Evolutionary conservation across 2,113 vertebrate species (phyloP).

Genomic region (Cinclus cinclus): DNA sequence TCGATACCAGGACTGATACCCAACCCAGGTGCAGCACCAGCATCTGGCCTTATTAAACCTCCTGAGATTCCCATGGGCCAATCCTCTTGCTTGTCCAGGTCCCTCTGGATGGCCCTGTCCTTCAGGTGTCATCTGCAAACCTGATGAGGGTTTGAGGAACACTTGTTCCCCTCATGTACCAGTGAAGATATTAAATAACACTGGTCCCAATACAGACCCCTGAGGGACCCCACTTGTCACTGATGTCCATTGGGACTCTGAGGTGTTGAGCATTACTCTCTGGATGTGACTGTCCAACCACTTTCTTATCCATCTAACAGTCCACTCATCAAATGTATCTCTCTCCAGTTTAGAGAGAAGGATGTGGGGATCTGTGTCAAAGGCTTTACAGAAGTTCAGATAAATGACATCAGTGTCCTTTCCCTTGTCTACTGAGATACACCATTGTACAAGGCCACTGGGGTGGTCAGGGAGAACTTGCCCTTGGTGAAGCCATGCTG

Average conservation of each 20-base stretch:
- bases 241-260: too few species aligned
- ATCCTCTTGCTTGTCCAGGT: not conserved
- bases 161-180: not conserved
- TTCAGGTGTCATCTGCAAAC: not conserved
- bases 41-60: not conserved
- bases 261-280: too few species aligned
- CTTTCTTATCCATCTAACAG: too few species aligned
- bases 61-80: not conserved
- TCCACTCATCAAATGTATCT: too few species aligned
- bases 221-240: too few species aligned
- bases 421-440: not conserved
- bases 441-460: not conserved
- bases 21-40: not conserved
- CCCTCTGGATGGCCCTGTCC: not conserved
- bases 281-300: too few species aligned
- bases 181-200: not conserved
- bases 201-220: not conserved
- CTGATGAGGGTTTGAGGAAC: not conserved
- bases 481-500: not conserved
- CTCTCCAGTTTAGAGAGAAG: too few species aligned
- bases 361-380: too few species aligned
- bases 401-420: not conserved
- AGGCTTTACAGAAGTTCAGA: not conserved
- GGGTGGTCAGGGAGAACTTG: not conserved
- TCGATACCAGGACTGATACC: not conserved